Base-by-base conservation (phyloP, 2,113 vertebrate genomes). In the Hemiscyllium ocellatum region DNA sequence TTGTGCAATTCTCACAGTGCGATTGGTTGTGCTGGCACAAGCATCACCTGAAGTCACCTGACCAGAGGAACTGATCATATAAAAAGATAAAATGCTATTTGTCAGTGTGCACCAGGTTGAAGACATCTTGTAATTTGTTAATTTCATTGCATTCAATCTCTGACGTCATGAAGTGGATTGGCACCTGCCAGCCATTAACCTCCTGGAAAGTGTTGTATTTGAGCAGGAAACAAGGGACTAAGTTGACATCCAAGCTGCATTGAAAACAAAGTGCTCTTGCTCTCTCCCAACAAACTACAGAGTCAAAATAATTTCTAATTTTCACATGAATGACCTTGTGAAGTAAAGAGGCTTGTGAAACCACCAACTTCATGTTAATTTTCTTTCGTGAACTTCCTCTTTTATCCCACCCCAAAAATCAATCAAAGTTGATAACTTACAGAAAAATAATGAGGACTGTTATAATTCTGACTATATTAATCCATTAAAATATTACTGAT, bases 41-140 rank as follows among this genome's bases (percentile, higher is more conserved):
- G 98, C 98, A 0, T 99, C 99, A 2, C 99, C 99, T 0, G 98
- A 98, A 96, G 98, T 98, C 96, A 99, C 99, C 96, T 99, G 99
- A 3, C 99, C 99, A 0, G 99, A 99, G 10, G 99, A 99, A 33
- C 98, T 98, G 85, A 19, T 20, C 94, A 66, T 7, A 93, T 61
- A 76, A 29, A 15, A 94, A 94, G 52, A 72, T 15, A 42, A 24
- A 70, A 1, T 12, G 93, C 72, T 29, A 95, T 33, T 94, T 24
- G 22, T 94, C 68, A 94, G 47, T 50, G 17, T 47, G 37, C 13
- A 47, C 7, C n/a, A 50, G 8, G 26, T 5, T 94, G 26, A 37
- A 47, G 42, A 47, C 65, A 68, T 42, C 33, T n/a, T 47, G 66
- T 0, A 90, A 52, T 61, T 52, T 61, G 5, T 90, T 33, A 61